Conservation (phyloP, 2,797 vertebrate genomes). For the Aulostomus chinensis region DNA sequence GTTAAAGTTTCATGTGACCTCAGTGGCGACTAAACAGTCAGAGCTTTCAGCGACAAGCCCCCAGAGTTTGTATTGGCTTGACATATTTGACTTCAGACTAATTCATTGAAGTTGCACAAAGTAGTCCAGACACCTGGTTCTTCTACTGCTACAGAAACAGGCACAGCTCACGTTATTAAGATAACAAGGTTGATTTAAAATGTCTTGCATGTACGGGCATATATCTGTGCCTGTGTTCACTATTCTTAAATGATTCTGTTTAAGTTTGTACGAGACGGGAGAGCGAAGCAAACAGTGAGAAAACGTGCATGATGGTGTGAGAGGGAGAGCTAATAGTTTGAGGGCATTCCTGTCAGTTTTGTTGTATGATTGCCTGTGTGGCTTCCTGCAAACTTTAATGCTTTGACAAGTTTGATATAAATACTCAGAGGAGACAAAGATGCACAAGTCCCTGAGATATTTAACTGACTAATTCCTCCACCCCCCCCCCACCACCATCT, state of each 20-base stretch:
- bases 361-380: constrained; percentile 54
- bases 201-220: constrained; percentile 11
- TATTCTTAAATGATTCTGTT: constrained; percentile 32
- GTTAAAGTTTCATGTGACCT: constrained; percentile 45
- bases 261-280: constrained; percentile 17
- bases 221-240: constrained; percentile 32
- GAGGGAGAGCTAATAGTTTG: constrained; percentile 50
- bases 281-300: constrained; percentile 15
- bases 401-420: constrained; percentile 59
- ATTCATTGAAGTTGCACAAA: constrained; percentile 18
- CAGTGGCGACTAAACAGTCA: constrained; percentile 45
- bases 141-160: too few species aligned
- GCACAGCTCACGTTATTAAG: background rate
- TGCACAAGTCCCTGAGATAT: constrained; percentile 71
- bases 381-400: constrained; percentile 60
- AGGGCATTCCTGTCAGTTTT: constrained; percentile 70
- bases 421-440: constrained; percentile 54
- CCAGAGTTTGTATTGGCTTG: constrained; percentile 32
- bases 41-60: constrained; percentile 57
- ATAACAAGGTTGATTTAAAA: constrained; percentile 1
- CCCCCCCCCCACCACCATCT: constrained; percentile 24
- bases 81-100: constrained; percentile 32
- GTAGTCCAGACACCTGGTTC: constrained; percentile 9
- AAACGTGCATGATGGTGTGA: constrained; percentile 6
- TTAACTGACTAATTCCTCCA: constrained; percentile 68